A percentile compares a stretch with the other conserved stretches of the same genome.
Conservation (phyloP, 2,888 invertebrate species). For the Sarcophaga caerulescens region DNA sequence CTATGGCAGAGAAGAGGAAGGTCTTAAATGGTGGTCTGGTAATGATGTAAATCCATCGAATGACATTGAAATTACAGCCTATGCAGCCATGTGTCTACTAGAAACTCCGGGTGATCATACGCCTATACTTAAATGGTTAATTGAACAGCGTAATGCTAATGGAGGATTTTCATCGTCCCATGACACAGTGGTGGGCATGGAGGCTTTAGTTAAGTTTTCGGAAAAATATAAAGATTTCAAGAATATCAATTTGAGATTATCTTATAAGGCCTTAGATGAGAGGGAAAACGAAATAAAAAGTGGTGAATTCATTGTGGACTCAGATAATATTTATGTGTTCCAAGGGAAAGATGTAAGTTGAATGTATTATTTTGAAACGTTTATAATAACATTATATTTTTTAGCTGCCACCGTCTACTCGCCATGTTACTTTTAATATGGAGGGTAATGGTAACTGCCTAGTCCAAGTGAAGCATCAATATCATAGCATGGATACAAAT, state of each 20-base stretch:
- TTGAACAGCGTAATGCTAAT: slow-evolving; percentile 83
- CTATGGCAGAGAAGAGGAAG: slow-evolving; percentile 81
- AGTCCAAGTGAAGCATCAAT: slow-evolving; percentile 88
- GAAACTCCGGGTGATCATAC: slow-evolving; percentile 75
- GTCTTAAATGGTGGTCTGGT: slow-evolving; percentile 88
- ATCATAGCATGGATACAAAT: slow-evolving; percentile 90
- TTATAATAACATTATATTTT: neutral
- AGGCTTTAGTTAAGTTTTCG: slow-evolving; percentile 85
- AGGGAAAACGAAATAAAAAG: slow-evolving; percentile 12
- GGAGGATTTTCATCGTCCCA: slow-evolving; percentile 89
- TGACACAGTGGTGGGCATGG: slow-evolving; percentile 87
- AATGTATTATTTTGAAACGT: neutral
- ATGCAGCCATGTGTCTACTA: slow-evolving; percentile 87
- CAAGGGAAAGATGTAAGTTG: slow-evolving; percentile 87
- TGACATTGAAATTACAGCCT: slow-evolving; percentile 90
- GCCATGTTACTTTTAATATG: slow-evolving; percentile 86
- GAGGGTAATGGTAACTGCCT: slow-evolving; percentile 89
- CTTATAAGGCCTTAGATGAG: slow-evolving; percentile 29
- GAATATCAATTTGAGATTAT: slow-evolving; percentile 31
- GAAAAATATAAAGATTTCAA: slow-evolving; percentile 81
- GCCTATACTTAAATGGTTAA: slow-evolving; percentile 87
- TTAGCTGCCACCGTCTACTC: slow-evolving; percentile 76
- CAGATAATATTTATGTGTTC: slow-evolving; percentile 88
- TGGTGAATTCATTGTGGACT: slow-evolving; percentile 82
- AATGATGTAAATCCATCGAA: slow-evolving; percentile 92